Conservation (phyloP, 2,888 invertebrate genomes). For the Lamellibrachia satsuma region DNA sequence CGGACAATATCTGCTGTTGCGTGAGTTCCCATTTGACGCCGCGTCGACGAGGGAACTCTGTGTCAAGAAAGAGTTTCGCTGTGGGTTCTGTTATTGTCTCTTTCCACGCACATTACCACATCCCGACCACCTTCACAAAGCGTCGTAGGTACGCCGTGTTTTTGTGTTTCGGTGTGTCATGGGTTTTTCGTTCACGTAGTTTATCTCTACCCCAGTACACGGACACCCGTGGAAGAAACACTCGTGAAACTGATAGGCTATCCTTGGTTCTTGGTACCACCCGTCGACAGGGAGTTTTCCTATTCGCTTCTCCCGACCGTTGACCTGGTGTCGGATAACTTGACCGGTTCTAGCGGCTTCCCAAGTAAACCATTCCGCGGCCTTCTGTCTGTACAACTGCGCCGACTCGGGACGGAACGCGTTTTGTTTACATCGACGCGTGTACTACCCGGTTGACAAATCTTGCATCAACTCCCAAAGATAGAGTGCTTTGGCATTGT, state of each 20-base stretch:
- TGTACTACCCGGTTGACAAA: background rate
- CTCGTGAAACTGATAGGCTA: conserved; percentile 35
- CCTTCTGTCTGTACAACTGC: background rate
- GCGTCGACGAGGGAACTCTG: background rate
- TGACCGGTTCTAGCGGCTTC: background rate
- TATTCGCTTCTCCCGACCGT: conserved; percentile 7
- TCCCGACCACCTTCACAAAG: conserved; percentile 31
- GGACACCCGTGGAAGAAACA: conserved; percentile 36
- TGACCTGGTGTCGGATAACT: conserved; percentile 14
- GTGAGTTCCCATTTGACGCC: background rate
- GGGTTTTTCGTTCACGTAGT: background rate
- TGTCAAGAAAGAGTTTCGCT: background rate
- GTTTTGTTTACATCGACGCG: background rate
- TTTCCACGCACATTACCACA: conserved; percentile 33
- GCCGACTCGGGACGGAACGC: background rate
- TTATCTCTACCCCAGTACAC: conserved; percentile 13
- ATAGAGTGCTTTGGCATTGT: conserved; percentile 14
- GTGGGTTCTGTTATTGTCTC: background rate
- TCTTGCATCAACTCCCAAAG: background rate
- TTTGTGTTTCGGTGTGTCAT: background rate
- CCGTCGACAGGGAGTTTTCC: background rate
- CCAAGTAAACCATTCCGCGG: background rate
- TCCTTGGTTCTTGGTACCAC: background rate
- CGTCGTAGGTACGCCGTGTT: conserved; percentile 18
- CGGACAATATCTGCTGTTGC: background rate